These are phyloP conservation scores for Temnothorax rugatulus DNA, from an alignment of 2,888 invertebrate species.

Conservation along the genomic window DNA sequence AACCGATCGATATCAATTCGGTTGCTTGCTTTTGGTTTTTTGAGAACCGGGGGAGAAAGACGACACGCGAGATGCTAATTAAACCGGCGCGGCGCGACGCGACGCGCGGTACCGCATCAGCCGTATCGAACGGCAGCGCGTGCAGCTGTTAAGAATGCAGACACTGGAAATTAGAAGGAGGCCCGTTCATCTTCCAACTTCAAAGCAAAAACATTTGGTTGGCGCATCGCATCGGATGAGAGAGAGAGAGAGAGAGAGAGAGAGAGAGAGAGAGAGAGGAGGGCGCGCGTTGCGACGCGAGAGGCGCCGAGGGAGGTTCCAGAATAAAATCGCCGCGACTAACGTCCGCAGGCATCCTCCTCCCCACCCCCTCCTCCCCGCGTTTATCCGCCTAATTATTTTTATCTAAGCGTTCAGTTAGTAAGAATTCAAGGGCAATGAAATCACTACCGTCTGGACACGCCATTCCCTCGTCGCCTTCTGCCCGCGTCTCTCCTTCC, in stretches of 20 bases:
- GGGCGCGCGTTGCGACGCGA: conserved; percentile 7
- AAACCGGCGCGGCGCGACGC: conserved; percentile 71
- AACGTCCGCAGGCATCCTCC: conserved; percentile 66
- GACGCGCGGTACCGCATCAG: conserved; percentile 66
- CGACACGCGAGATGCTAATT: conserved; percentile 78
- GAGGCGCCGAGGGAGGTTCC: conserved; percentile 53
- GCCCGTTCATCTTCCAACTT: conserved; percentile 81
- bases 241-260: not conserved
- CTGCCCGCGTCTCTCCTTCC: conserved; percentile 49
- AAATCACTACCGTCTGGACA: conserved; percentile 78
- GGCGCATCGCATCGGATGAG: conserved; percentile 49
- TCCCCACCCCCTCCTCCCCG: conserved; percentile 9
- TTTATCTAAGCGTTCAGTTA: conserved; percentile 82
- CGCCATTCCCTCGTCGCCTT: conserved; percentile 58
- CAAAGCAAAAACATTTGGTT: conserved; percentile 82
- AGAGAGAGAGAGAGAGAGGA: not conserved
- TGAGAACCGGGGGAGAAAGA: not conserved
- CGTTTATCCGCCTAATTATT: conserved; percentile 84
- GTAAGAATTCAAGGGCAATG: conserved; percentile 84
- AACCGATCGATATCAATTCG: conserved; percentile 54
- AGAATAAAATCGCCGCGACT: conserved; percentile 70
- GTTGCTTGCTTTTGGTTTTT: conserved; percentile 35
- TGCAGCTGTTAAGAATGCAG: conserved; percentile 81
- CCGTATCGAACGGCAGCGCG: conserved; percentile 69
- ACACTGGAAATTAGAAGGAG: conserved; percentile 81